Evolutionary conservation across 2,888 invertebrate genomes (phyloP).

Genomic region (Pyralis farinalis): DNA sequence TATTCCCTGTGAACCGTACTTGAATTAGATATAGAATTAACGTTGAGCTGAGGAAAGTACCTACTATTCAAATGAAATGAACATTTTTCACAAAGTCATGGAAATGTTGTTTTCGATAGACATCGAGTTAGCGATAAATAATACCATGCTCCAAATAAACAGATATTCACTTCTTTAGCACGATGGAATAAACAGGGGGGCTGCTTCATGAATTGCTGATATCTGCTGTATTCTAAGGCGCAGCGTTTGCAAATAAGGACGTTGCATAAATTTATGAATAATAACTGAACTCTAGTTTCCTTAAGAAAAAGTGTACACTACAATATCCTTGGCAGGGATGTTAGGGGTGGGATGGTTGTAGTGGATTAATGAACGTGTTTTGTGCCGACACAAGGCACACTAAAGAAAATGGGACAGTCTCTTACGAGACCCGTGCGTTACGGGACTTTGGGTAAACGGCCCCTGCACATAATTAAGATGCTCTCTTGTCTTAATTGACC

Average conservation of each 20-base stretch:
- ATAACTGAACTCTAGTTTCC: conserved; percentile 31
- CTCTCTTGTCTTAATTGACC: conserved; percentile 15
- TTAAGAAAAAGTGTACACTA: conserved; percentile 34
- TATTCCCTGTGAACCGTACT: too few species aligned
- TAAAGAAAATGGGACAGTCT: conserved; percentile 12
- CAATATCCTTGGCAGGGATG: conserved; percentile 24
- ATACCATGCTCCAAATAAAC: conserved; percentile 39
- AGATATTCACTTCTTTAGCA: conserved; percentile 38
- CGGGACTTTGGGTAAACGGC: conserved; percentile 12
- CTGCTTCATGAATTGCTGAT: conserved; percentile 65
- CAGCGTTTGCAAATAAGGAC: conserved; percentile 51
- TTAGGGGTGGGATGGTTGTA: conserved; percentile 27
- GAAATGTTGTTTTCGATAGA: conserved; percentile 27
- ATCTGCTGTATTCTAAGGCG: conserved; percentile 47
- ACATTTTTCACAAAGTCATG: conserved; percentile 9
- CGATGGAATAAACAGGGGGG: conserved; percentile 27
- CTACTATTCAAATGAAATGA: neutral
- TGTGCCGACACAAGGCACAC: conserved; percentile 9
- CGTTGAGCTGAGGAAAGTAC: too few species aligned
- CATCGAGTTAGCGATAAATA: conserved; percentile 37
- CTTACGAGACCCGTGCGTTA: conserved; percentile 12
- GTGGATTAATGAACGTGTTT: conserved; percentile 34
- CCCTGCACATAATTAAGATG: conserved; percentile 21
- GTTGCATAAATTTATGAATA: conserved; percentile 52
- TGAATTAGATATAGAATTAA: too few species aligned